Percentiles rank a stretch among this genome's conserved stretches.
These are phyloP conservation scores for Gryllus longicercus DNA, from an alignment of 2,888 invertebrate genomes.

Conservation along the genomic window DNA sequence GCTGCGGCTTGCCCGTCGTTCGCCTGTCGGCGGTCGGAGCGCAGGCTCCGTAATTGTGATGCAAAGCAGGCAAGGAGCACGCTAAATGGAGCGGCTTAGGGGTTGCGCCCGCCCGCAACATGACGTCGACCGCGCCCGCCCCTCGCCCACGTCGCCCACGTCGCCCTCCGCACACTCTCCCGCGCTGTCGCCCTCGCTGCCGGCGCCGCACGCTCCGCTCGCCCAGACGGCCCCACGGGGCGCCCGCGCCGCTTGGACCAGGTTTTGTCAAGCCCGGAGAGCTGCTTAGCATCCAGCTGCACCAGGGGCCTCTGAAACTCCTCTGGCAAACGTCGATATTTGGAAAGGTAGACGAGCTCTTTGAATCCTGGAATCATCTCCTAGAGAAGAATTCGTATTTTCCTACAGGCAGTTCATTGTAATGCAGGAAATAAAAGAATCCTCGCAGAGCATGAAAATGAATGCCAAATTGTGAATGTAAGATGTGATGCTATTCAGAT, in stretches of 20 bases:
- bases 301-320: background rate
- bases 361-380: background rate
- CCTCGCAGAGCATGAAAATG: too few relatives aligned
- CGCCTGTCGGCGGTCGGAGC: background rate
- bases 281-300: background rate
- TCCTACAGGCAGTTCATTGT: too few relatives aligned
- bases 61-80: background rate
- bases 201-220: background rate
- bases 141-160: background rate
- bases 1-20: too few relatives aligned
- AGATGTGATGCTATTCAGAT: too few relatives aligned
- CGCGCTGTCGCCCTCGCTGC: background rate
- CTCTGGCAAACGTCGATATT: too few relatives aligned
- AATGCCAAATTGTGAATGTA: too few relatives aligned
- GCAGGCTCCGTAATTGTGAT: background rate
- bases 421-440: too few relatives aligned
- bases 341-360: background rate
- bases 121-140: background rate
- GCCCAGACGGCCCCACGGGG: background rate
- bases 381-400: too few relatives aligned
- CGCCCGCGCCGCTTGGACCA: background rate
- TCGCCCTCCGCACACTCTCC: background rate
- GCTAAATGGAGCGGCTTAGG: constrained; percentile 17
- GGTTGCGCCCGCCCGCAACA: background rate
- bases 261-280: background rate